phyloP scores from a whole-genome alignment of 2,113 vertebrate genomes.

The Butastur rufipennis region DNA sequence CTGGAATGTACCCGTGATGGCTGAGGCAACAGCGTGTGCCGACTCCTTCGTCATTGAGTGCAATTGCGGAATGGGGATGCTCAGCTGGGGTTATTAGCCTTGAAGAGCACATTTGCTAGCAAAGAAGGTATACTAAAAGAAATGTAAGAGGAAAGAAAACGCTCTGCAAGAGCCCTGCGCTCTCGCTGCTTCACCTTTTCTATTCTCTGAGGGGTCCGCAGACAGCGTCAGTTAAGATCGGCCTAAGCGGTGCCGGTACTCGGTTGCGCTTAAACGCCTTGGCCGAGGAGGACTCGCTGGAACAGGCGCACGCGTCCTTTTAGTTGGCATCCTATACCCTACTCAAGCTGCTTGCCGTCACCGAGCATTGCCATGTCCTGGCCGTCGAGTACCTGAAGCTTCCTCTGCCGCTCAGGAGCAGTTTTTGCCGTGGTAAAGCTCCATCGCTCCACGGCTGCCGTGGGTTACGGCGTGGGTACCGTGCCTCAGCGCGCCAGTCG shows the following conservation, averaged over 20 bases:
- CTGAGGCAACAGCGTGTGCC: neutral
- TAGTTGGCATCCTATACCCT: fast-evolving
- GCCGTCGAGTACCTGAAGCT: fast-evolving
- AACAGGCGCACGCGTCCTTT: fast-evolving
- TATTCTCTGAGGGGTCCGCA: fast-evolving
- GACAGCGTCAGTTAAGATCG: fast-evolving
- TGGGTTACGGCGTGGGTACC: fast-evolving
- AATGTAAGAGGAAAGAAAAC: neutral
- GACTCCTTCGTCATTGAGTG: neutral
- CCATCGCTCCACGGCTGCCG: fast-evolving
- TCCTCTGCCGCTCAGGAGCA: neutral
- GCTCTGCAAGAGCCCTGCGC: too few relatives aligned
- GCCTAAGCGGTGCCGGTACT: fast-evolving
- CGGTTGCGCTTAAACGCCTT: neutral
- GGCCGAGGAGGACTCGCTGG: neutral
- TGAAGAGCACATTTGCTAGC: neutral
- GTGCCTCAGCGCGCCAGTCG: fast-evolving
- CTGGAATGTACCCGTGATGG: neutral
- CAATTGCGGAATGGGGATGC: neutral
- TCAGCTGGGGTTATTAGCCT: neutral
- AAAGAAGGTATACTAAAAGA: neutral
- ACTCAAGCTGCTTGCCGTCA: fast-evolving
- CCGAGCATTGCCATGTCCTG: fast-evolving
- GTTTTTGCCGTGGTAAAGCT: neutral
- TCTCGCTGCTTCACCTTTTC: neutral